Conservation (phyloP, 2,888 invertebrate species). For the Parthenolecanium corni region DNA sequence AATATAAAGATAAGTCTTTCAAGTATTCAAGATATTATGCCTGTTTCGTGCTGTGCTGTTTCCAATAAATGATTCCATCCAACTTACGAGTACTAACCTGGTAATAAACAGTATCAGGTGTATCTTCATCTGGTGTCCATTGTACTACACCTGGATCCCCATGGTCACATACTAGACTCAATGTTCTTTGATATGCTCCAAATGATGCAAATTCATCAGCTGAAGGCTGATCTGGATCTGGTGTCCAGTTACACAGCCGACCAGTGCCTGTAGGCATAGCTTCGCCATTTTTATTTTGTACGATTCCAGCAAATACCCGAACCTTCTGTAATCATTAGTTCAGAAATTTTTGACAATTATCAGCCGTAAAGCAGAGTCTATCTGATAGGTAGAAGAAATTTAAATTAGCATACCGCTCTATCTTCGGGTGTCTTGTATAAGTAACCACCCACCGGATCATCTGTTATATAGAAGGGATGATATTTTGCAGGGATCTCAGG, state of each 20-base stretch:
- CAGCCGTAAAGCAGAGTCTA: no score
- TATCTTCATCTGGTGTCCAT: constrained; percentile 75
- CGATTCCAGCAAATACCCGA: constrained; percentile 70
- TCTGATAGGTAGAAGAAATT: no score
- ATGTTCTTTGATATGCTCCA: constrained; percentile 75
- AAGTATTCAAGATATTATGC: no score
- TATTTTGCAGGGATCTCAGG: constrained; percentile 67
- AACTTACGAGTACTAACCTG: constrained; percentile 49
- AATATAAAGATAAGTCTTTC: no score
- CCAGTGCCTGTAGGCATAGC: constrained; percentile 66
- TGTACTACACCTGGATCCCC: constrained; percentile 74
- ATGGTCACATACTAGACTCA: constrained; percentile 69
- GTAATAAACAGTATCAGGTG: constrained; percentile 85
- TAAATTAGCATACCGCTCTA: constrained; percentile 59
- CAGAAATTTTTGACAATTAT: background rate
- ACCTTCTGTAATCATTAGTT: constrained; percentile 47
- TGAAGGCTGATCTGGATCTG: constrained; percentile 54
- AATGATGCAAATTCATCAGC: constrained; percentile 77
- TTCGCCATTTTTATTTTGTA: constrained; percentile 54
- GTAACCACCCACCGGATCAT: constrained; percentile 83
- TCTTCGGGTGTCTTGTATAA: constrained; percentile 71
- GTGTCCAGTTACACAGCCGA: constrained; percentile 78
- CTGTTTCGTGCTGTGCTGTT: no score
- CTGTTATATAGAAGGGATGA: constrained; percentile 88
- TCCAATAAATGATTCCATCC: no score